Conservation (phyloP, 1,140 invertebrate species). For the Aphelinus atriplicis region DNA sequence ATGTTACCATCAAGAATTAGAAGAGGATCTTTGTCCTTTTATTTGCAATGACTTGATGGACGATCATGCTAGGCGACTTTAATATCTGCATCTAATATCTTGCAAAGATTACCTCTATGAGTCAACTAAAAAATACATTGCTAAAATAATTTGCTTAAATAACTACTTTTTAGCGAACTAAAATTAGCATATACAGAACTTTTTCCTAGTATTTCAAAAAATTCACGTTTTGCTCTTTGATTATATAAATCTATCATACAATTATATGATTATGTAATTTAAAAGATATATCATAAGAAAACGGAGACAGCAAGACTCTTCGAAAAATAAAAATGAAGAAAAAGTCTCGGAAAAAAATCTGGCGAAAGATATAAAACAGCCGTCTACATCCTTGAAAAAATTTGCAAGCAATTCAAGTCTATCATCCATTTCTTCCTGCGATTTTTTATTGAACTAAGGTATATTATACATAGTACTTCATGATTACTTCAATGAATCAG, state of each 20-base stretch:
- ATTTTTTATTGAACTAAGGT: constrained; percentile 35
- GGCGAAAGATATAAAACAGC: no score
- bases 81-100: constrained; percentile 77
- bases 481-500: no score
- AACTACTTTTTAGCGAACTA: constrained; percentile 6
- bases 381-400: not conserved
- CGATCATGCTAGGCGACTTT: constrained; percentile 89
- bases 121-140: not conserved
- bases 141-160: not conserved
- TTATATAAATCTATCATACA: constrained; percentile 25
- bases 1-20: constrained; percentile 63
- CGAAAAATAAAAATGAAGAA: not conserved
- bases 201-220: constrained; percentile 23
- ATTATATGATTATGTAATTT: not conserved
- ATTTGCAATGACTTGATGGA: constrained; percentile 83
- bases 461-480: not conserved
- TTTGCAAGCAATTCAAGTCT: constrained; percentile 27
- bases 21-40: constrained; percentile 83
- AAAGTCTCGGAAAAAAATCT: no score
- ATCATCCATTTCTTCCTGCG: constrained; percentile 13
- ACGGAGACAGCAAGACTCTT: not conserved
- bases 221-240: constrained; percentile 15
- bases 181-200: constrained; percentile 25
- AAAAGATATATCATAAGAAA: constrained; percentile 9
- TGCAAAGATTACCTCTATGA: not conserved